Percentiles rank a stretch among this genome's conserved stretches.
Evolutionary conservation across 2,888 invertebrate genomes (phyloP).

Genomic region (Oscheius sp.): DNA sequence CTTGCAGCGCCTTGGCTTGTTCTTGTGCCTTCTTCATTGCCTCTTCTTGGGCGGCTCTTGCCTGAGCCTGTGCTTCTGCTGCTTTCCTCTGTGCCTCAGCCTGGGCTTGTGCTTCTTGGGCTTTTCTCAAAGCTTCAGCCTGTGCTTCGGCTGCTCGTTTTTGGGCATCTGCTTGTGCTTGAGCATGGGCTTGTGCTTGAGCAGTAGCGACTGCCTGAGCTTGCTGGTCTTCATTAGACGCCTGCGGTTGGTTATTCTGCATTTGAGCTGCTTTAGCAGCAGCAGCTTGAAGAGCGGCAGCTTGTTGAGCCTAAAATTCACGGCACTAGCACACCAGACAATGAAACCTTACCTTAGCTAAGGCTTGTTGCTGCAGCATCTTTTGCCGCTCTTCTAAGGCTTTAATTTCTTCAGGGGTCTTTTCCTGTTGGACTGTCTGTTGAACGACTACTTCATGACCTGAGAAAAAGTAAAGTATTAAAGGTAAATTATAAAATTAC

Average conservation of each 20-base stretch:
- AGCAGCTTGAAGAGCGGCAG: constrained; percentile 55
- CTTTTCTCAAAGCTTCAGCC: constrained; percentile 35
- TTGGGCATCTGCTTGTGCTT: constrained; percentile 39
- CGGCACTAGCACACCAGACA: neutral
- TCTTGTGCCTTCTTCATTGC: constrained; percentile 37
- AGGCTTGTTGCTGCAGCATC: constrained; percentile 49
- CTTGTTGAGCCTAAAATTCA: constrained; percentile 47
- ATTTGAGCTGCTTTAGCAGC: constrained; percentile 46
- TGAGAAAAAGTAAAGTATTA: too few relatives aligned
- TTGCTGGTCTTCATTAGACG: constrained; percentile 19
- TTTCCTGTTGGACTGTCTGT: constrained; percentile 35
- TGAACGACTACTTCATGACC: constrained; percentile 49
- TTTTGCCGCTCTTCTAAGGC: constrained; percentile 53
- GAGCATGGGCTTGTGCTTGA: constrained; percentile 33
- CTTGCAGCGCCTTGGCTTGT: constrained; percentile 35
- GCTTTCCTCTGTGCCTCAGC: constrained; percentile 36
- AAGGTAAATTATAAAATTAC: constrained; percentile 25
- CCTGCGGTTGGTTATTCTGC: constrained; percentile 40
- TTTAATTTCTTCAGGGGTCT: constrained; percentile 49
- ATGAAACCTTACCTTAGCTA: constrained; percentile 39
- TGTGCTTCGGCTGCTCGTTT: constrained; percentile 35
- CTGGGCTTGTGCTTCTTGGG: constrained; percentile 37
- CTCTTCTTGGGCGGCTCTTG: constrained; percentile 45
- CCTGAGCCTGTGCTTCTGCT: constrained; percentile 35
- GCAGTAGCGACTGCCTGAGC: constrained; percentile 37